These are phyloP conservation scores for Porites divaricata DNA, from an alignment of 92 coral and sea anemone genomes.

Conservation along the genomic window DNA sequence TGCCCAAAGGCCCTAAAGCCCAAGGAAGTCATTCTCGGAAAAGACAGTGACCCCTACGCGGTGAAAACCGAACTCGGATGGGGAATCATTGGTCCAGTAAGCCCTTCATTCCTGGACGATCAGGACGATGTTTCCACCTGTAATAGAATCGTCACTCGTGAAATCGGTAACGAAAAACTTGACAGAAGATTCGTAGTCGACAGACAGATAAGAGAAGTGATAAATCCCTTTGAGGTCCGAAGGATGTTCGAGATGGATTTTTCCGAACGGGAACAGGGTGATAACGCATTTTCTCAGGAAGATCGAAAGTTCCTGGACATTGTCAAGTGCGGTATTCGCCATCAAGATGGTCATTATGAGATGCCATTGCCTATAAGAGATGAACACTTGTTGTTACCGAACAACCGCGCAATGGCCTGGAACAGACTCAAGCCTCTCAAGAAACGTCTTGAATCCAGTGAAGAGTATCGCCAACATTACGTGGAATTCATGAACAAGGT, in stretches of 20 bases:
- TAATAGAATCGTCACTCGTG: slow-evolving; percentile 15
- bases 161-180: slow-evolving; percentile 4
- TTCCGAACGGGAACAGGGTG: background rate
- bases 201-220: slow-evolving; percentile 35
- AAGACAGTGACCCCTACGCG: too few species aligned
- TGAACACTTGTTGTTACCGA: slow-evolving; percentile 20
- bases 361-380: slow-evolving; percentile 53
- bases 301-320: slow-evolving; percentile 49
- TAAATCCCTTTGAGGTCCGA: slow-evolving; percentile 33
- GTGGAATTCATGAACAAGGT: slow-evolving; percentile 57
- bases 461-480: too few species aligned
- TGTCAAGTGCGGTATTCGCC: slow-evolving; percentile 39
- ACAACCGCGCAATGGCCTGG: slow-evolving; percentile 54
- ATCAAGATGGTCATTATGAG: slow-evolving; percentile 47
- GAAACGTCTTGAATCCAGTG: slow-evolving; percentile 3
- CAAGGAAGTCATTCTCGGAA: too few species aligned
- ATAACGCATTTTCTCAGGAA: slow-evolving; percentile 47
- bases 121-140: slow-evolving; percentile 20
- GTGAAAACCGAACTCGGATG: slow-evolving; percentile 45
- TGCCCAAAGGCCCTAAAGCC: too few species aligned
- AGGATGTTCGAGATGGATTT: slow-evolving; percentile 44
- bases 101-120: background rate
- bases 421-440: slow-evolving; percentile 39
- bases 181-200: background rate
- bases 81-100: slow-evolving; percentile 59